Base-by-base conservation (phyloP, 2,797 vertebrate genomes). In the Esox masquinongy region DNA sequence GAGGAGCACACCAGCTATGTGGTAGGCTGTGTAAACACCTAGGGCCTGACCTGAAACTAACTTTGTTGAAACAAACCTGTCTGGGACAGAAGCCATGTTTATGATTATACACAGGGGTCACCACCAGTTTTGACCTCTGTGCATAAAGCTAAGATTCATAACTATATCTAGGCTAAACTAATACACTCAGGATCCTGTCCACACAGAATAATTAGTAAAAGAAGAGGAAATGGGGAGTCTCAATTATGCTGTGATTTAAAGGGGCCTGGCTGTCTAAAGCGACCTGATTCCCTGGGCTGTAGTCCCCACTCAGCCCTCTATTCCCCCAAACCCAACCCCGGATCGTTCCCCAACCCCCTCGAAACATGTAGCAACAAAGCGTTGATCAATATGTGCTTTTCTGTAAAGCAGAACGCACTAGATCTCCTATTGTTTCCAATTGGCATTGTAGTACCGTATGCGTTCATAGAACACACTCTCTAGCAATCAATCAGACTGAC, bases 351-450 rank as follows among this genome's bases (percentile, higher is more conserved):
- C 76, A 87, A 66, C 83, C 70, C 76, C 82, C 76, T 75, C 74
- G 77, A 80, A 83, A 88, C 83, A 82, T 84, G 87, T 81, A 87
- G 85, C 81, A 87, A 92, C 90, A 91, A 93, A 89, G 86, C 87
- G 75, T 82, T 88, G 86, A 93, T 92, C 91, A 85, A 90, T 90
- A 84, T 87, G 81, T 75, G 90, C 80, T 90, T 90, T 89, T 83
- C 82, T 88, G 83, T 7, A 70, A 75, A 70, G 50, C 80, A 78
- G 76, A 79, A 78, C 79, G 22, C 69, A 84, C 79, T 72, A 79
- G 80, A 83, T 15, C 77, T 63, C 49, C 75, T 80, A 89, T 87
- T 90, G 82, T 87, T 80, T 72, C 64, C 43, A 39, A 39, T 78
- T 76, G 72, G 71, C 69, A 80, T 72, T 59, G 61, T 77, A 79